Percentiles rank a stretch among this genome's conserved stretches.
Conservation (phyloP, 2,888 invertebrate genomes). For the Salpingus planirostris region DNA sequence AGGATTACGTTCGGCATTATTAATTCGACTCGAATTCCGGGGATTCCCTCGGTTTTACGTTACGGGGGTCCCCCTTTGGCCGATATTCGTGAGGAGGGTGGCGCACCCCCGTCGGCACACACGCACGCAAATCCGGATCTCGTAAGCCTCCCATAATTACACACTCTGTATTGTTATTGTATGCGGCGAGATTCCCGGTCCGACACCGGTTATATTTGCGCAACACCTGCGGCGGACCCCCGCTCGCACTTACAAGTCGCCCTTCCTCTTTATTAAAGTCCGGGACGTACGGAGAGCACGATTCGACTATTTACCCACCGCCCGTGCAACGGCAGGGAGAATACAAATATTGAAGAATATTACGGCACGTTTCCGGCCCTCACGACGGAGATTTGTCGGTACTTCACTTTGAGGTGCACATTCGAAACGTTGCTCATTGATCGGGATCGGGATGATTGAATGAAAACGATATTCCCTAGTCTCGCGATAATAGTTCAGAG, state of each 20-base stretch:
- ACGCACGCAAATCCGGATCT: neutral
- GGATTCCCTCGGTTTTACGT: neutral
- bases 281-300: constrained; percentile 16
- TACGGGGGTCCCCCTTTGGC: too few species aligned
- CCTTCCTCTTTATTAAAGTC: constrained; percentile 17
- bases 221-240: constrained; percentile 17
- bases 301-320: constrained; percentile 19
- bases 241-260: neutral
- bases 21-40: neutral
- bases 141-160: neutral
- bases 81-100: too few species aligned
- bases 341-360: constrained; percentile 24
- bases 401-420: too few species aligned
- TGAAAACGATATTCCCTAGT: too few species aligned
- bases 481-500: too few species aligned
- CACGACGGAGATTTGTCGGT: neutral
- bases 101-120: too few species aligned
- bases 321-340: constrained; percentile 11
- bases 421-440: too few species aligned
- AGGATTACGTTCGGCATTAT: too few species aligned
- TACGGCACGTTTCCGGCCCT: constrained; percentile 20
- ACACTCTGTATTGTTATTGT: neutral
- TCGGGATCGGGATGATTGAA: too few species aligned
- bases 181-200: constrained; percentile 1
- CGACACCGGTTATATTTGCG: constrained; percentile 6